Evolutionary conservation across 2,113 vertebrate genomes (phyloP), one percentile per base, ranked within the genome.

Genomic region (Ancistrus triradiatus): DNA sequence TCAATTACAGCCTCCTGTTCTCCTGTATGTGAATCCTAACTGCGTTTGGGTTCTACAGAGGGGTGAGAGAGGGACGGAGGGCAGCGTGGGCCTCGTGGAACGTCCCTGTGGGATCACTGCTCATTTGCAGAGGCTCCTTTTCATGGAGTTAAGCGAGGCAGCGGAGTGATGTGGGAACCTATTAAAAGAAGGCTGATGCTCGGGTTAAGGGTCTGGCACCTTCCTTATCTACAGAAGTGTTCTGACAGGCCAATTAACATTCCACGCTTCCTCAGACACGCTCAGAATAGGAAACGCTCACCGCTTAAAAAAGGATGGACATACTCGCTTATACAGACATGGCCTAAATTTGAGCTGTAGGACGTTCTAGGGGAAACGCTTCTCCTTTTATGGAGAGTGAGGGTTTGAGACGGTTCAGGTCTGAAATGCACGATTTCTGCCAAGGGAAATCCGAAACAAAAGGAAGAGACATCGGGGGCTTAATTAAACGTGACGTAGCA

Each of bases 161-260:
- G n/a, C 4, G 25, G 77, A 73, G 51, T 72, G 75, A 80, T 77
- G 68, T 73, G 28, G 35, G 59, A 74, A 59, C 62, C 78, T 81
- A 72, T 82, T 72, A 66, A 72, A 77, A 69, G 66, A 51, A 18
- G 19, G 24, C 37, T 7, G 19, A 18, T 7, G 9, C 7, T 28
- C 13, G 69, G 66, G 70, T 58, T 57, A 71, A 66, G 35, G 27
- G 35, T 35, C 40, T 17, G 8, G 8, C 17, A 38, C 48, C 43
- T 8, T 21, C 67, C 66, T 80, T 82, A 86, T 86, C 82, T 72
- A 65, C 48, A 62, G 78, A 68, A 37, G 61, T 24, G 70, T 69
- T 67, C 78, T 72, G 70, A 75, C 77, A 72, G 50, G 60, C 64
- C 73, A 81, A 87, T 85, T 86, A 85, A 81, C 77, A 83, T 82